These are phyloP conservation scores for Eilema sororculum DNA, from an alignment of 2,888 invertebrate species.

Conservation along the genomic window DNA sequence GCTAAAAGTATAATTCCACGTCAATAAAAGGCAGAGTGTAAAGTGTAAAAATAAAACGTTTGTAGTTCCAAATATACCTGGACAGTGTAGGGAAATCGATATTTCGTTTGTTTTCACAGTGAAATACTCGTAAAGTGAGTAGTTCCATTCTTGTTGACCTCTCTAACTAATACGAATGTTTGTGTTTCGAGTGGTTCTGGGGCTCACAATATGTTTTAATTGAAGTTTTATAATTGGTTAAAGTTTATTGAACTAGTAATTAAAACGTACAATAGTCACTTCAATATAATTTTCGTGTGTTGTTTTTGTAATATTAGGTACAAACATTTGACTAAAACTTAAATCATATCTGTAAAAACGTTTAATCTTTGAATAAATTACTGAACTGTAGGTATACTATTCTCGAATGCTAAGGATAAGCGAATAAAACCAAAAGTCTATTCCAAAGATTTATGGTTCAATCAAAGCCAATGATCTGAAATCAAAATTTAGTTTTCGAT, in stretches of 20 bases:
- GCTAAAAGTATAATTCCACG: neutral
- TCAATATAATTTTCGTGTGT: neutral
- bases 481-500: neutral
- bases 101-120: neutral
- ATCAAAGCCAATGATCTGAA: neutral
- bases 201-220: conserved; percentile 4
- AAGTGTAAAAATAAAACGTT: neutral
- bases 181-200: neutral
- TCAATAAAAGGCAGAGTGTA: neutral
- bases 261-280: neutral
- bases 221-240: conserved; percentile 19
- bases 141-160: neutral
- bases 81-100: conserved; percentile 1
- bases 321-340: neutral
- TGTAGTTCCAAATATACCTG: neutral
- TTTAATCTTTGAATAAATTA: neutral
- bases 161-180: neutral
- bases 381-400: neutral
- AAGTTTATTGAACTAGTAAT: conserved; percentile 2
- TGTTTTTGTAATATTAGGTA: neutral
- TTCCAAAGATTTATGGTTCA: neutral
- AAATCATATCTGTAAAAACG: neutral
- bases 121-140: neutral
- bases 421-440: neutral
- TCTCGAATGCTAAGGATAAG: conserved; percentile 1